Conservation (phyloP, 2,113 vertebrate genomes). For the Macquaria australasica region DNA sequence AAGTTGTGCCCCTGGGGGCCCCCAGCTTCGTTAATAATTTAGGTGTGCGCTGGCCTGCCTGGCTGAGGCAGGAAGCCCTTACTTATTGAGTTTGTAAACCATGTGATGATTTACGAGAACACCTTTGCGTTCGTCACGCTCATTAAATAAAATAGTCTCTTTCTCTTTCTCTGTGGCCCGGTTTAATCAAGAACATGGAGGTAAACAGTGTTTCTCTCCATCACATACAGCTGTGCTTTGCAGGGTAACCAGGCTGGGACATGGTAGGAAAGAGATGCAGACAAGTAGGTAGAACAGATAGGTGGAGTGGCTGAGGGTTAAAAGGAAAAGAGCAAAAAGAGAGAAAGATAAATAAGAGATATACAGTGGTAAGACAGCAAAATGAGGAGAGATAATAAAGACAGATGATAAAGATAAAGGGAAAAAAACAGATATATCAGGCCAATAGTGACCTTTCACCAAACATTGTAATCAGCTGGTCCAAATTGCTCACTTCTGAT, state of each 20-base stretch:
- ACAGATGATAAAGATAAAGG: neutral
- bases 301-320: neutral
- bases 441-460: neutral
- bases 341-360: neutral
- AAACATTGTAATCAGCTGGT: neutral
- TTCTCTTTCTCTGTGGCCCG: constrained; percentile 47
- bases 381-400: neutral
- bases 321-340: neutral
- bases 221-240: constrained; percentile 18
- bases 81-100: constrained; percentile 99
- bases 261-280: neutral
- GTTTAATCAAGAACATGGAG: constrained; percentile 90
- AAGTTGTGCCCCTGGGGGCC: constrained; percentile 95
- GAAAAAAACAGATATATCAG: neutral
- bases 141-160: constrained; percentile 93
- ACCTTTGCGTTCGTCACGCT: constrained; percentile 93
- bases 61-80: constrained; percentile 95
- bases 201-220: constrained; percentile 82
- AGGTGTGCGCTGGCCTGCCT: constrained; percentile 93
- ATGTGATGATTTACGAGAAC: constrained; percentile 98
- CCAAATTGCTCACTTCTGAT: neutral
- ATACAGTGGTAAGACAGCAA: neutral
- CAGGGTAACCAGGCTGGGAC: neutral
- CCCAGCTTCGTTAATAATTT: constrained; percentile 98
- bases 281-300: constrained; percentile 1